Evolutionary conservation across 2,797 vertebrate species (phyloP), one percentile per base, ranked within the genome.

Genomic region (Periophthalmus magnuspinnatus): DNA sequence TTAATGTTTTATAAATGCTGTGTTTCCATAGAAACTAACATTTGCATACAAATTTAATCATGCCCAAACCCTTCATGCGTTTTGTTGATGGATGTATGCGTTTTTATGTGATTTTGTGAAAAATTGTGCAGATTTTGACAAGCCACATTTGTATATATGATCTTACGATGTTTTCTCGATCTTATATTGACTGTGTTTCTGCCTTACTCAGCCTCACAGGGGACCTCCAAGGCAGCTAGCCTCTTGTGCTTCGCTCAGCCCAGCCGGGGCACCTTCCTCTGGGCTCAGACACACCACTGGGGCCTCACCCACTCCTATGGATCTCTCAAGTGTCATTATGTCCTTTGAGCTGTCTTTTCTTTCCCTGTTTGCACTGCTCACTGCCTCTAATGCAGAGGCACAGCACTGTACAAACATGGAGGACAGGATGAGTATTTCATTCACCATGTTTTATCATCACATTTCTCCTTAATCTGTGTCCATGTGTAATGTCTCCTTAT

Each of bases 81-180:
- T 22, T 52, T 70, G 4, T 61, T 47, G 67, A 36, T 61, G 54
- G 69, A 77, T 76, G 75, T 81, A 78, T 82, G 80, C 70, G 90
- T 92, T 93, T 93, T 93, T 91, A 92, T 93, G 92, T 93, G 90
- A 94, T 95, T 95, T 94, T 90, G 81, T 70, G 80, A 89, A 91
- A 94, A 94, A 93, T 74, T 70, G 87, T 90, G 90, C 82, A 91
- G 93, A 92, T 79, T 75, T 56, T 75, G 48, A 17, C 65, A 71
- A 72, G 41, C 14, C 41, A 45, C 13, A 45, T 14, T 66, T 59
- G 48, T 66, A 58, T 55, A n/a, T 62, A 22, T 67, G 58, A 60
- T 57, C 47, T 76, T 73, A 64, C 84, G 56, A 74, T 69, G 33
- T 73, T 78, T 79, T 85, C 48, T 76, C 72, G 78, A 79, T 74